Conservation (phyloP, 2,797 vertebrate genomes). For the Leontopithecus rosalia region DNA sequence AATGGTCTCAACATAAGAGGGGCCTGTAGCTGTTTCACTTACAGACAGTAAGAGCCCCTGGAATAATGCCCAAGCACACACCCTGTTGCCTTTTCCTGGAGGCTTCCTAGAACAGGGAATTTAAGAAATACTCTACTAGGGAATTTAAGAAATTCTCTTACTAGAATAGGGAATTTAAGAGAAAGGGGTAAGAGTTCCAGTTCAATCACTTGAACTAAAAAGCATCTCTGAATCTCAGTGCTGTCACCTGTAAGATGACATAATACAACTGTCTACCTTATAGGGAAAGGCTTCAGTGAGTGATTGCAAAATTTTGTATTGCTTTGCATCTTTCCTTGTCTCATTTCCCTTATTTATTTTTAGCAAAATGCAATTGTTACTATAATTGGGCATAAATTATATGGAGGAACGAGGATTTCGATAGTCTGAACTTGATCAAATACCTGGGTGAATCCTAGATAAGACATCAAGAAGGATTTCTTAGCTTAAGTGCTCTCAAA, state of each 20-base stretch:
- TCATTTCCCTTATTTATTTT: neutral
- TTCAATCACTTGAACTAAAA: neutral
- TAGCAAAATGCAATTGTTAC: neutral
- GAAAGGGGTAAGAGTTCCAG: neutral
- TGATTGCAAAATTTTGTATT: neutral
- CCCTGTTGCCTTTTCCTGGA: neutral
- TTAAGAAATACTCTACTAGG: neutral
- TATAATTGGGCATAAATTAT: neutral
- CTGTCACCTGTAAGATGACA: neutral
- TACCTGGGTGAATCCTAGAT: neutral
- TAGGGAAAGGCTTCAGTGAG: neutral
- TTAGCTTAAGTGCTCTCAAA: neutral
- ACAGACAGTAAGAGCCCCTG: neutral
- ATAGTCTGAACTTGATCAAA: neutral
- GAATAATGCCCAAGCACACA: neutral
- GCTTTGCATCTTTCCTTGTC: neutral
- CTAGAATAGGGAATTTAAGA: neutral
- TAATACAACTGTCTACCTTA: neutral
- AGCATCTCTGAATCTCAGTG: neutral
- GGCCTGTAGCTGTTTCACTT: neutral
- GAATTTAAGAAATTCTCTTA: neutral
- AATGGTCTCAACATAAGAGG: no score
- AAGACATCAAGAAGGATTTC: neutral
- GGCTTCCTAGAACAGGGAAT: neutral
- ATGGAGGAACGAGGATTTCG: neutral